Percentiles rank a stretch among this genome's conserved stretches.
These are phyloP conservation scores for Conchocele bisecta DNA, from an alignment of 2,888 invertebrate species.

Conservation along the genomic window DNA sequence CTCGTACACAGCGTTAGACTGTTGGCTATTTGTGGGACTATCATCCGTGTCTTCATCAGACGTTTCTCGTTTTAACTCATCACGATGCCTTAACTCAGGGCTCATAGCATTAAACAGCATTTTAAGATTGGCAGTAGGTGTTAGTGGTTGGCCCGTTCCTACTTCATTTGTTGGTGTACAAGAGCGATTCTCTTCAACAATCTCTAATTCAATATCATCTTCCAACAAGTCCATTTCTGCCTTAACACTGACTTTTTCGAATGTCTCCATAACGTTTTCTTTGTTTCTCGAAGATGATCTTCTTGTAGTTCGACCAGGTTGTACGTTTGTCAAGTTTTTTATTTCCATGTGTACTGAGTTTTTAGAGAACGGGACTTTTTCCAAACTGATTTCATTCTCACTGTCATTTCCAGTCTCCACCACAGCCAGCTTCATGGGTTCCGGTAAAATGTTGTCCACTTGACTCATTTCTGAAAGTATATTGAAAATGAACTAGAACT, in stretches of 20 bases:
- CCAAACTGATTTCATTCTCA: slow-evolving; percentile 61
- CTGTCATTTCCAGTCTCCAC: slow-evolving; percentile 55
- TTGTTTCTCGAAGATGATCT: slow-evolving; percentile 50
- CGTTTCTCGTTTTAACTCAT: slow-evolving; percentile 53
- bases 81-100: slow-evolving; percentile 78
- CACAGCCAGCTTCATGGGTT: slow-evolving; percentile 53
- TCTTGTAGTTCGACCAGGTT: slow-evolving; percentile 47
- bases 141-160: slow-evolving; percentile 82
- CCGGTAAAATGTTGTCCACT: slow-evolving; percentile 57
- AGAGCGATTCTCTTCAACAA: slow-evolving; percentile 48
- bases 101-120: slow-evolving; percentile 87
- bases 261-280: slow-evolving; percentile 41
- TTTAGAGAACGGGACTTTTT: slow-evolving; percentile 65
- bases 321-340: slow-evolving; percentile 22
- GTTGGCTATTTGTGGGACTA: slow-evolving; percentile 17
- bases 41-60: slow-evolving; percentile 48
- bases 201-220: neutral
- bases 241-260: neutral
- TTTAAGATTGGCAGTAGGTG: slow-evolving; percentile 88
- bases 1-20: slow-evolving; percentile 45
- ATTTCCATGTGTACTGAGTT: slow-evolving; percentile 56
- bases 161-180: slow-evolving; percentile 56
- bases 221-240: neutral
- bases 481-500: no score
- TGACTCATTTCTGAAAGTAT: slow-evolving; percentile 70